phyloP scores from a whole-genome alignment of 2,113 vertebrate genomes.

The Lepus timidus region DNA sequence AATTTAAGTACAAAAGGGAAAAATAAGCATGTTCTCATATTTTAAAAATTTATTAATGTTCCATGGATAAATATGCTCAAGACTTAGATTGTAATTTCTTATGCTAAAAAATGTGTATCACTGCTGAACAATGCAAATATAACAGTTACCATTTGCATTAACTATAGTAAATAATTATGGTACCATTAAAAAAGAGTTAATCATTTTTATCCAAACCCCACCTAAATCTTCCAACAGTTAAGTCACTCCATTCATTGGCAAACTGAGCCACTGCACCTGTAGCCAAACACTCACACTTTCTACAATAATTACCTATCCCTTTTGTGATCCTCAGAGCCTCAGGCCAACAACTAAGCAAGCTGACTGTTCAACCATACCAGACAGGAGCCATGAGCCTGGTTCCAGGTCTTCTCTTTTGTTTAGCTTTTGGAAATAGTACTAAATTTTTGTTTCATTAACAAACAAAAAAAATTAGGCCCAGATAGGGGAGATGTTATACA shows the following conservation, averaged over 20 bases:
- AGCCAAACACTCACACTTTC: neutral
- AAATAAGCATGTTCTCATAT: neutral
- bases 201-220: neutral
- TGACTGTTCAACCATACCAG: no score
- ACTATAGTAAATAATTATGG: neutral
- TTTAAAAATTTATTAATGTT: neutral
- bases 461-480: neutral
- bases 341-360: neutral
- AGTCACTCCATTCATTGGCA: neutral
- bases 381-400: neutral
- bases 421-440: neutral
- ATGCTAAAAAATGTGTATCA: neutral
- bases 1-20: neutral
- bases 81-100: conserved; percentile 1
- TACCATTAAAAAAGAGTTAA: neutral
- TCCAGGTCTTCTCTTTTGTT: neutral
- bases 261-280: neutral
- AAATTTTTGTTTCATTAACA: neutral
- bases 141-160: neutral
- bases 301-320: neutral
- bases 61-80: neutral
- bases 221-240: neutral
- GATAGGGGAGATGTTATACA: neutral
- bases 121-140: conserved; percentile 17
- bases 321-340: neutral